These are phyloP conservation scores for Sarcophaga caerulescens DNA, from an alignment of 2,888 invertebrate species.

Conservation along the genomic window DNA sequence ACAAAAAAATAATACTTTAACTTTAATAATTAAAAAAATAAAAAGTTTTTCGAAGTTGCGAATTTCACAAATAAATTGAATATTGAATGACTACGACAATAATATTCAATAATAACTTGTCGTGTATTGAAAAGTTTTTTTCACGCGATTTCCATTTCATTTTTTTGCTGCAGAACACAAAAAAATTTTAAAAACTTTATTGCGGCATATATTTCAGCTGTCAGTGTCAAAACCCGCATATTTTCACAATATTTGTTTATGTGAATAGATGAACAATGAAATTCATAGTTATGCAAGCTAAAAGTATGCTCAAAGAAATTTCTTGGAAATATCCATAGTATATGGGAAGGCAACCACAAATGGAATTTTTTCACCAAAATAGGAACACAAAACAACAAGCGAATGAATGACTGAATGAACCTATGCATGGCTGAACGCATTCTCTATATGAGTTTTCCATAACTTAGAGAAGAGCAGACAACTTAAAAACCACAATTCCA, in stretches of 20 bases:
- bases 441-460: slow-evolving; percentile 15
- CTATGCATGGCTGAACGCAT: neutral
- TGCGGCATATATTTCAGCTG: slow-evolving; percentile 30
- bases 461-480: slow-evolving; percentile 27
- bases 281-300: slow-evolving; percentile 15
- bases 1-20: too few relatives aligned
- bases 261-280: neutral
- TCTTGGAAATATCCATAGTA: neutral
- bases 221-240: slow-evolving; percentile 44
- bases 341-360: neutral
- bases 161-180: neutral
- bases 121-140: too few relatives aligned
- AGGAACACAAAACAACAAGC: neutral
- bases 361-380: neutral
- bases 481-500: neutral
- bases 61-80: too few relatives aligned
- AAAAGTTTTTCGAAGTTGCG: too few relatives aligned
- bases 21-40: too few relatives aligned
- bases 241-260: neutral
- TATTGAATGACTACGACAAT: too few relatives aligned
- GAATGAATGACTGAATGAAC: slow-evolving; percentile 17
- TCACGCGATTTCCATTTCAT: neutral
- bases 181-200: slow-evolving; percentile 14
- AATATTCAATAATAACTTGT: too few relatives aligned
- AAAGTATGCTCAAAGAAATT: slow-evolving; percentile 8